Percentiles rank a stretch among this genome's conserved stretches.
phyloP scores from a whole-genome alignment of 2,797 vertebrate species.

The Mormyrops boulengeri region DNA sequence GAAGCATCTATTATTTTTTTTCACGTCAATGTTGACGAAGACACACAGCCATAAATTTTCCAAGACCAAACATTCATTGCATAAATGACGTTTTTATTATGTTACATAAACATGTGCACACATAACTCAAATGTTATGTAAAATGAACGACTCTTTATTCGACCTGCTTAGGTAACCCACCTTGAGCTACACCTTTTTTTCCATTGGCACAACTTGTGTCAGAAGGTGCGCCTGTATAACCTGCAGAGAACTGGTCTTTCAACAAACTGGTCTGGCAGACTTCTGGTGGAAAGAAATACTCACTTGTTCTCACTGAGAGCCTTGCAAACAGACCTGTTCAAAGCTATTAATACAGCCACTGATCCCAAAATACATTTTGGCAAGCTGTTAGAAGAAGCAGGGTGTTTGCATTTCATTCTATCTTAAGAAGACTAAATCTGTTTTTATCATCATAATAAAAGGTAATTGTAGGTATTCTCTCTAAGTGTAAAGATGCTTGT shows the following conservation, averaged over 20 bases:
- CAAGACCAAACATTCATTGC: not conserved
- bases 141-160: not conserved
- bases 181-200: not conserved
- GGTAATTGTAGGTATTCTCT: not conserved
- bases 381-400: not conserved
- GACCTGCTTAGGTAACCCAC: not conserved
- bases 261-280: not conserved
- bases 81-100: not conserved
- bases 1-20: not conserved
- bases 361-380: not conserved
- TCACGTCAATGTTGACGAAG: not conserved
- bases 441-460: not conserved
- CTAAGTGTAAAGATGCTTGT: not conserved
- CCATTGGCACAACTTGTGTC: not conserved
- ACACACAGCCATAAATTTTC: not conserved
- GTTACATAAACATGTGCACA: not conserved
- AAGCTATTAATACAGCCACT: not conserved
- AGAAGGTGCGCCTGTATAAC: not conserved
- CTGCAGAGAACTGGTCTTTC: not conserved
- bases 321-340: not conserved
- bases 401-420: not conserved
- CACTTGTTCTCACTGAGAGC: not conserved
- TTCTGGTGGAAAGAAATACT: not conserved
- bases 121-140: not conserved
- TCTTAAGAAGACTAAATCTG: not conserved